phyloP scores from a whole-genome alignment of 2,113 vertebrate genomes.

The Gobius niger region DNA sequence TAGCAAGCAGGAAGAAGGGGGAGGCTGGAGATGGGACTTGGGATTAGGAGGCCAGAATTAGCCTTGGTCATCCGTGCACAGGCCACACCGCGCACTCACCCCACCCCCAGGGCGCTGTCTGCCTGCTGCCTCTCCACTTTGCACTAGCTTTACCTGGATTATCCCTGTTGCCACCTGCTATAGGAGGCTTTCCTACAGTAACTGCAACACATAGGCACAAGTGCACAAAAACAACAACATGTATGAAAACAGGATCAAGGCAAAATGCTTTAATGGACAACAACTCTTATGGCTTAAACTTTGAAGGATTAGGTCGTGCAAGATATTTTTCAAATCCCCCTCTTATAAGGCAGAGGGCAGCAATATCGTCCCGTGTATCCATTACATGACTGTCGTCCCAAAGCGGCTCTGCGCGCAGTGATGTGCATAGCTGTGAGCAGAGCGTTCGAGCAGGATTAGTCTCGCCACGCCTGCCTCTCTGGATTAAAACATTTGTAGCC shows the following conservation, averaged over 20 bases:
- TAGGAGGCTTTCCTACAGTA: constrained; percentile 40
- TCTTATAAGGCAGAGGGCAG: constrained; percentile 26
- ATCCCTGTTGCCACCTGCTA: constrained; percentile 85
- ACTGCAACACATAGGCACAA: constrained; percentile 29
- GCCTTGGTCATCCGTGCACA: constrained; percentile 71
- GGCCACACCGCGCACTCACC: constrained; percentile 48
- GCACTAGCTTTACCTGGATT: constrained; percentile 87
- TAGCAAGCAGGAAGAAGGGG: constrained; percentile 54
- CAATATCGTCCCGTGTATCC: constrained; percentile 53
- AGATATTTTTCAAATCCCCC: constrained; percentile 45
- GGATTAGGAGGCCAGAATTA: constrained; percentile 86
- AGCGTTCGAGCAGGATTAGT: constrained; percentile 64
- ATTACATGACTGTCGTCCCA: constrained; percentile 40
- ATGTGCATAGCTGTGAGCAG: constrained; percentile 49
- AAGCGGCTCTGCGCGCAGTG: constrained; percentile 40
- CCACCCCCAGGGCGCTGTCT: constrained; percentile 45
- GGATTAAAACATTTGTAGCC: constrained; percentile 68
- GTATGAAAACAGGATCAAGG: not conserved
- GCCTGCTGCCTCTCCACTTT: constrained; percentile 74
- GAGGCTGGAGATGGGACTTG: constrained; percentile 66
- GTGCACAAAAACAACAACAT: not conserved
- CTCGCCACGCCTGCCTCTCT: constrained; percentile 46
- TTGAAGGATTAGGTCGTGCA: constrained; percentile 33
- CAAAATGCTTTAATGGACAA: constrained; percentile 20
- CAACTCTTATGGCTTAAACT: constrained; percentile 17